Conservation (phyloP, 1,140 invertebrate species). For the Dendroctonus ponderosae region DNA sequence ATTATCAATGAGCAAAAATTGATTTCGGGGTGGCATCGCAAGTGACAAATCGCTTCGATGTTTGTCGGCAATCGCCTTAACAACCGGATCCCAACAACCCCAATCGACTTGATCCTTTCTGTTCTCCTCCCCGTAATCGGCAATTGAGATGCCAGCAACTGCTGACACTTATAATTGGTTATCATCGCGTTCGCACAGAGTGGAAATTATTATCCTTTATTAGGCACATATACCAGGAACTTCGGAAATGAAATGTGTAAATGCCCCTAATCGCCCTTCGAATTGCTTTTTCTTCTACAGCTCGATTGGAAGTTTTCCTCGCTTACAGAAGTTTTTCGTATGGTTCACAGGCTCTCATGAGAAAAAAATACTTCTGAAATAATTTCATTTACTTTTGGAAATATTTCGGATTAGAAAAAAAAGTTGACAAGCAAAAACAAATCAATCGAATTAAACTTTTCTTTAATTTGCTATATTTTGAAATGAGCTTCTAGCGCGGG, state of each 20-base stretch:
- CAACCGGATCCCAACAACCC: conserved; percentile 25
- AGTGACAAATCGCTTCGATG: neutral
- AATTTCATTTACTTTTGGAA: too few relatives aligned
- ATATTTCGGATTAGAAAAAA: too few relatives aligned
- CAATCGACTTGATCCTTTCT: conserved; percentile 26
- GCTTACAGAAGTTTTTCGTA: too few relatives aligned
- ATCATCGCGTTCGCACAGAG: conserved; percentile 21
- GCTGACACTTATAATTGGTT: conserved; percentile 37
- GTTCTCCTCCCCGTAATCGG: conserved; percentile 30
- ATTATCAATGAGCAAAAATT: too few relatives aligned
- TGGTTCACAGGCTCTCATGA: too few relatives aligned
- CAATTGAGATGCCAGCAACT: conserved; percentile 36
- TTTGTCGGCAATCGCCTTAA: conserved; percentile 30
- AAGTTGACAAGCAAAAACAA: too few relatives aligned
- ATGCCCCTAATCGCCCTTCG: neutral
- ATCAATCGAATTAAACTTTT: too few relatives aligned
- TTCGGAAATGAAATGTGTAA: conserved; percentile 10
- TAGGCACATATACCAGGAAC: conserved; percentile 24
- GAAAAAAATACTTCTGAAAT: too few relatives aligned
- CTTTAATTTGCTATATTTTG: too few relatives aligned
- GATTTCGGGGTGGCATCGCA: neutral
- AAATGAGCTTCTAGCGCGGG: too few relatives aligned
- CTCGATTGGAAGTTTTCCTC: too few relatives aligned
- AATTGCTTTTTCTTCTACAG: too few relatives aligned
- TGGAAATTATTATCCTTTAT: conserved; percentile 34